Evolutionary conservation across 2,797 vertebrate genomes (phyloP), one percentile per base, ranked within the genome.

Genomic region (Pogoniulus pusillus): DNA sequence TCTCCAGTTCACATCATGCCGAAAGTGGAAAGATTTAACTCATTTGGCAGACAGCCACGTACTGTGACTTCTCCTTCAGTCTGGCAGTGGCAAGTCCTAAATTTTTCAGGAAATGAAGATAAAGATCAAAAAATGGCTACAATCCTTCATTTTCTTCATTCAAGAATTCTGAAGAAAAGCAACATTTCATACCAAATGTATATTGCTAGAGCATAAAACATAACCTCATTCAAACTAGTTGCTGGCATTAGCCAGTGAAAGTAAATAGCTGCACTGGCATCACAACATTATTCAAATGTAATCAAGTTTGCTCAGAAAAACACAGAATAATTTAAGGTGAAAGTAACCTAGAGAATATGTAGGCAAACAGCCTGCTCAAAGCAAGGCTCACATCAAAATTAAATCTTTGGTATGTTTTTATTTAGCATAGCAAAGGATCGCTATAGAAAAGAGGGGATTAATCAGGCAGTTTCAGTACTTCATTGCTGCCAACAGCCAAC

Each of bases 11-110:
- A 60, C 35, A 63, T 34, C 43, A 82, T 37, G 14, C 39, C 10
- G 1, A 45, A 81, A 89, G n/a, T 17, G 68, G 74, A 92, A 87
- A 91, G 58, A 82, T 68, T 83, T 81, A 81, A 91, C 45, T 87
- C 80, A 81, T 86, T n/a, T 82, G 82, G 85, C 82, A 89, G 39
- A 88, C 11, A 75, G 64, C 57, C 47, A 63, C 12, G 37, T 7
- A 47, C 8, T 45, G 27, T 39, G 47, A 63, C 70, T 78, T 62
- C 51, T 77, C 75, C 32, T 84, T 68, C 64, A 64, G 53, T 32
- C 39, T 41, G 32, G 24, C 45, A 76, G 22, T 12, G 15, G 12
- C 4, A 60, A 16, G 16, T 68, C 37, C 63, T 47, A 54, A 26
- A 12, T 70, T 53, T 72, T 64, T 53, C 45, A 73, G 22, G 51